Conservation (phyloP, 2,888 invertebrate genomes). For the Phyto melanocephala region DNA sequence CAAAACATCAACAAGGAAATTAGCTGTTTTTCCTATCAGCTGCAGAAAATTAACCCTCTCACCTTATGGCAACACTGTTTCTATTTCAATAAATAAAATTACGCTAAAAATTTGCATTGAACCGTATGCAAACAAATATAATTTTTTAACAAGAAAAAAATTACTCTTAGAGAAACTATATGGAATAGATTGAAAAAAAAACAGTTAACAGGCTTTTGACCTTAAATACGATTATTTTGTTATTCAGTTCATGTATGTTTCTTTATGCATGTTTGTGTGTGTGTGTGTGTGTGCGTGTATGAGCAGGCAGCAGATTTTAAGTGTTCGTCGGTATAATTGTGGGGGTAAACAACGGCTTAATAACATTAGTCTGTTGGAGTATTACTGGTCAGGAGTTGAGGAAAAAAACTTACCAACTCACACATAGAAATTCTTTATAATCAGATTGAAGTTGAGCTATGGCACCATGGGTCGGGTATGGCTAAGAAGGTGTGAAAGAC, state of each 20-base stretch:
- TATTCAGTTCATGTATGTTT: conserved; percentile 24
- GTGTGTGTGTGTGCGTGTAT: not conserved
- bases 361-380: conserved; percentile 13
- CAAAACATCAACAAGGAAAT: too few relatives aligned
- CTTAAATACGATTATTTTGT: conserved; percentile 61
- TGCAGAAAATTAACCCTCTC: too few relatives aligned
- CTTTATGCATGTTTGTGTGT: not conserved
- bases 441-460: conserved; percentile 35
- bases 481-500: too few relatives aligned
- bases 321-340: not conserved
- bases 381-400: not conserved
- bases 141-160: not conserved
- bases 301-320: not conserved
- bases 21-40: too few relatives aligned
- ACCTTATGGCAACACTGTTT: too few relatives aligned
- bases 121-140: not conserved
- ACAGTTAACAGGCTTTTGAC: conserved; percentile 61
- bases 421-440: conserved; percentile 38
- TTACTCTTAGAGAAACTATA: not conserved
- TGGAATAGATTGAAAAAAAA: conserved; percentile 2
- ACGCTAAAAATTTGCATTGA: not conserved
- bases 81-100: too few relatives aligned
- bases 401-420: conserved; percentile 9
- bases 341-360: not conserved
- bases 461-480: not conserved